Evolutionary conservation across 1,140 invertebrate genomes (phyloP), one percentile per base, ranked within the genome.

Genomic region (Hycleus phaleratus): DNA sequence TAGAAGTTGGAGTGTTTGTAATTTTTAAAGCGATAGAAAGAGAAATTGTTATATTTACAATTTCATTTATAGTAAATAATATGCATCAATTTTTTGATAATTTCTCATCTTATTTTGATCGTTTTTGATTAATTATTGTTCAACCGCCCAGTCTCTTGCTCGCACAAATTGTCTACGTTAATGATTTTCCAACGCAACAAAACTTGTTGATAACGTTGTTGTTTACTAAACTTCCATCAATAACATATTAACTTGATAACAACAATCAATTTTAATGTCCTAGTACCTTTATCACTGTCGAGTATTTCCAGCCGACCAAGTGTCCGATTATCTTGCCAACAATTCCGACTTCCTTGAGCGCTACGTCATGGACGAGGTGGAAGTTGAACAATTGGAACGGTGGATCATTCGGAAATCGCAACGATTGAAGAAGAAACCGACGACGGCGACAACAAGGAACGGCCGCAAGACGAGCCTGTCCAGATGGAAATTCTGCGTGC

Each of bases 401-500:
- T 84, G 81, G 82, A 77, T 82, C 48, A 81, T 82, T 47, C 68
- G 79, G 18, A 75, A 79, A 59, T 77, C 76, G n/a, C 77, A 78
- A 58, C 63, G 74, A 38, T 68, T 74, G 47, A 78, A 78, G 60
- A 75, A 73, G 53, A 65, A 71, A 49, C 32, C 32, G 7, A 32
- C 32, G 56, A 55, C 54, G 55, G 25, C n/a, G 9, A 32, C 54
- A 7, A 52, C 48, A 25, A 39, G 52, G 8, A 57, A 60, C 38
- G 72, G 70, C 4, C 63, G 77, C 50, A 80, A 79, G 58, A 78
- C 77, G 3, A 80, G 78, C 61, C 61, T 81, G 43, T 71, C 63
- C 25, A 70, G 78, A 68, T 82, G 80, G 80, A 81, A 81, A 77
- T 82, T 81, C 53, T 81, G 80, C 67, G 78, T 83, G 6, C 82